Base-by-base conservation (phyloP, 1,140 invertebrate species). In the Drosophila busckii region DNA sequence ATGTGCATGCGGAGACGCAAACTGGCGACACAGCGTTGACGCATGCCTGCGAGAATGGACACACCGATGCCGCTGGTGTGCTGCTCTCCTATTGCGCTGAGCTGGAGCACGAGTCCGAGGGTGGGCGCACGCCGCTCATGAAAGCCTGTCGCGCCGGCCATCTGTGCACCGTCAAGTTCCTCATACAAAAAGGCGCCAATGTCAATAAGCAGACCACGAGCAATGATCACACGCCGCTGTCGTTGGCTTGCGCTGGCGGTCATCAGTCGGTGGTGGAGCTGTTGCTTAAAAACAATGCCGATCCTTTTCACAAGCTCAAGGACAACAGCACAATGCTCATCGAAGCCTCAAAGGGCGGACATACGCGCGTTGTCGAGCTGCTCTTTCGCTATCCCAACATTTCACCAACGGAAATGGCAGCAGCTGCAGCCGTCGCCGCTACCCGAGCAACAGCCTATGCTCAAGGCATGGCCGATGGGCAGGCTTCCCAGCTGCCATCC, bases 121-220 rank as follows among this genome's bases (percentile, higher is more conserved):
- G 95, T 67, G 97, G 94, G 23, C 91, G 95, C 87, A 99, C 98
- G 20, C 98, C 98, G 17, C 88, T 99, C 54, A 99, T 99, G 98
- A 96, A 99, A 88, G 97, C 98, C n/a, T 97, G 97, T 61, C 93
- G 98, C 84, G 97, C 98, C 40, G 98, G 98, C n/a, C 98, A 99
- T 88, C 89, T 97, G n/a, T 97, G 96, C 86, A 98, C 98, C 34
- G 98, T 99, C 34, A 96, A 98, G 89, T 96, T 99, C 88, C 92
- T 99, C 34, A 93, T 99, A 48, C 93, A 94, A 26, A 96, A 96
- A 89, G 94, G 95, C 53, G 97, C 97, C 9, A 96, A 99, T 88
- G 96, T 99, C 8, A 94, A 94, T 76, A 93, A 94, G 58, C 93
- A 97, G 89, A 99, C 98, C 34, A 96, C 97, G 58, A 99, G 97